These are phyloP conservation scores for Apodemia hepburni DNA, from an alignment of 2,888 invertebrate genomes.

Conservation along the genomic window DNA sequence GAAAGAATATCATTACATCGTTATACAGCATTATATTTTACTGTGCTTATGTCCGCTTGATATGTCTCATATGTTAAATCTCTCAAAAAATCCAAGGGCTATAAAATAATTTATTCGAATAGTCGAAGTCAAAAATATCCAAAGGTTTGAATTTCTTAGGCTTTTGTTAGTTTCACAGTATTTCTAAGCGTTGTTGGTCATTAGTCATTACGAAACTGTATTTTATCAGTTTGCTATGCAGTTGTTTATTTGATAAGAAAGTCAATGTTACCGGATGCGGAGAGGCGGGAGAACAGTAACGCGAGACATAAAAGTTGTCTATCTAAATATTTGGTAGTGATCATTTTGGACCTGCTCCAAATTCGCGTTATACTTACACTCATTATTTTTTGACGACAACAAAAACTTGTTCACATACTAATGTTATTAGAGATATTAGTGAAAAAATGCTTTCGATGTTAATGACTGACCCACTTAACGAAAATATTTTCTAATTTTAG, in stretches of 20 bases:
- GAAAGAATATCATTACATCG: too few species aligned
- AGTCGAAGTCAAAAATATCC: too few species aligned
- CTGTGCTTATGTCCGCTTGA: too few species aligned
- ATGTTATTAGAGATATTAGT: not conserved
- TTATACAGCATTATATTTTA: too few species aligned
- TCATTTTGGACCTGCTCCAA: not conserved
- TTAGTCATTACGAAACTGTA: not conserved
- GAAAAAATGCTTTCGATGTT: not conserved
- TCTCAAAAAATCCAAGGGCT: too few species aligned
- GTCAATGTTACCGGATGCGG: slow-evolving; percentile 75
- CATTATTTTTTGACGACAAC: not conserved
- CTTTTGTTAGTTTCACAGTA: slow-evolving; percentile 29
- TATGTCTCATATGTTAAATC: too few species aligned
- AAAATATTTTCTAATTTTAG: not conserved
- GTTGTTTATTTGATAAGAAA: slow-evolving; percentile 69
- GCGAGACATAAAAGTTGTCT: slow-evolving; percentile 37
- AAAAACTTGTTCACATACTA: not conserved
- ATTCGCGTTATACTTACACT: not conserved
- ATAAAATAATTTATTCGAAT: too few species aligned
- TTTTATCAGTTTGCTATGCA: slow-evolving; percentile 48
- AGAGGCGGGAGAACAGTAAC: slow-evolving; percentile 60
- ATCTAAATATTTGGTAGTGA: not conserved
- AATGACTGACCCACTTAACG: not conserved
- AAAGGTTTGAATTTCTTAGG: slow-evolving; percentile 25
- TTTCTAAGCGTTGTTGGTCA: slow-evolving; percentile 32